Evolutionary conservation across 2,888 invertebrate genomes (phyloP).

Genomic region (Thelaira solivaga): DNA sequence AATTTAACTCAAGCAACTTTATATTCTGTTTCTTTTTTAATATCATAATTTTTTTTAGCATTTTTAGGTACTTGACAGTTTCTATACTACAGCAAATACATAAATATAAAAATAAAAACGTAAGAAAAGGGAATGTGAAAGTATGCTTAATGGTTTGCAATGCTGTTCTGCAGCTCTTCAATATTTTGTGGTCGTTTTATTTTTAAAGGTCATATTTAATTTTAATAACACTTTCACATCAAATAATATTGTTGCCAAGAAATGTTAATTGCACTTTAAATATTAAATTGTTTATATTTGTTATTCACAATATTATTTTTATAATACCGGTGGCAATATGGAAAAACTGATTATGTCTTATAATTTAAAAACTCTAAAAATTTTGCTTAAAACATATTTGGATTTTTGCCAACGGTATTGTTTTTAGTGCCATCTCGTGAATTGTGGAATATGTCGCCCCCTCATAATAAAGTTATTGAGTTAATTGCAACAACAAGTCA

Average conservation of each 20-base stretch:
- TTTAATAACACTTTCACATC: not conserved
- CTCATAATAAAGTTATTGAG: too few relatives aligned
- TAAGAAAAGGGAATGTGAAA: not conserved
- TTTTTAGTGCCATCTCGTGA: too few relatives aligned
- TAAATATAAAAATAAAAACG: not conserved
- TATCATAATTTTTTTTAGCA: not conserved
- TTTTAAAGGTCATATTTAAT: not conserved
- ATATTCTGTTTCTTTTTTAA: not conserved
- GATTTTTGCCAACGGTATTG: too few relatives aligned
- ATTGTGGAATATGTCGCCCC: too few relatives aligned
- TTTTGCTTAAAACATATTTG: too few relatives aligned
- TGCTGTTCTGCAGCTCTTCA: not conserved
- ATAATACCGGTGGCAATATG: too few relatives aligned
- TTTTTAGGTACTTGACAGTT: constrained; percentile 13
- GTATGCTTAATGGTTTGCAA: not conserved
- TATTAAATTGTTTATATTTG: too few relatives aligned
- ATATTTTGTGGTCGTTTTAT: not conserved
- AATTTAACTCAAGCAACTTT: not conserved
- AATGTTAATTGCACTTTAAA: constrained; percentile 8
- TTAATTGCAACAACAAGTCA: too few relatives aligned
- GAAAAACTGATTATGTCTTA: too few relatives aligned
- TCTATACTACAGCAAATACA: not conserved
- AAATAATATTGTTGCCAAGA: not conserved
- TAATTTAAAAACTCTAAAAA: too few relatives aligned
- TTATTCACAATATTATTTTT: too few relatives aligned